Conservation (phyloP, 2,888 invertebrate genomes). For the Eudasyphora cyanicolor region DNA sequence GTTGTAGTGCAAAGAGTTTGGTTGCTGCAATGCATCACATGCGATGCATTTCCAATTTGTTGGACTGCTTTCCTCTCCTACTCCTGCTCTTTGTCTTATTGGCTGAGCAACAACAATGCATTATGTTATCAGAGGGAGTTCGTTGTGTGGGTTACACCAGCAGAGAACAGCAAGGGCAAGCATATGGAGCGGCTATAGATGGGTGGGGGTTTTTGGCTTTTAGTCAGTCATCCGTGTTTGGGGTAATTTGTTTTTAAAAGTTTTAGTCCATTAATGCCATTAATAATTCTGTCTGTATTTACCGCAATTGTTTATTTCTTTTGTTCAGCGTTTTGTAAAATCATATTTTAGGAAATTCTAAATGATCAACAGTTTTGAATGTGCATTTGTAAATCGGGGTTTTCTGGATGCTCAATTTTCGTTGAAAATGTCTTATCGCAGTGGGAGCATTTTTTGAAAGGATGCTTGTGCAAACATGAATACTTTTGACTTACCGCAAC, state of each 20-base stretch:
- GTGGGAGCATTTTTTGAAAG: neutral
- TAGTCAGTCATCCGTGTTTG: slow-evolving; percentile 16
- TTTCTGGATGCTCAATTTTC: neutral
- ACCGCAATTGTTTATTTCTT: neutral
- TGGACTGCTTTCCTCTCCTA: neutral
- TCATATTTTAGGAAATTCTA: slow-evolving; percentile 9
- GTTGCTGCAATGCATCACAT: slow-evolving; percentile 55
- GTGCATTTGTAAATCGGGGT: neutral
- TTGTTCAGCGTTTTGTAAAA: neutral
- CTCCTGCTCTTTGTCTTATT: neutral
- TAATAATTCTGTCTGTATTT: slow-evolving; percentile 35
- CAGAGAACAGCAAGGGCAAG: neutral
- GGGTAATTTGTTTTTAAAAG: slow-evolving; percentile 45
- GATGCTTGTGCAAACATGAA: too few relatives aligned
- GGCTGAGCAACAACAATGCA: slow-evolving; percentile 34
- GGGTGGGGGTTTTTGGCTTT: too few relatives aligned
- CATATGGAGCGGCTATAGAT: slow-evolving; percentile 3
- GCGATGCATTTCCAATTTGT: slow-evolving; percentile 23
- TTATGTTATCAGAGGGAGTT: slow-evolving; percentile 17
- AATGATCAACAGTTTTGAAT: neutral
- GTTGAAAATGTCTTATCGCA: neutral
- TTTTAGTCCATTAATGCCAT: slow-evolving; percentile 53
- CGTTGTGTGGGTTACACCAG: slow-evolving; percentile 14
- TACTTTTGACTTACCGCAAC: too few relatives aligned
- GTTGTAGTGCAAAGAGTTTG: neutral